Evolutionary conservation across 2,888 invertebrate genomes (phyloP), one percentile per base, ranked within the genome.

Genomic region (Chloroclystis v-ata): DNA sequence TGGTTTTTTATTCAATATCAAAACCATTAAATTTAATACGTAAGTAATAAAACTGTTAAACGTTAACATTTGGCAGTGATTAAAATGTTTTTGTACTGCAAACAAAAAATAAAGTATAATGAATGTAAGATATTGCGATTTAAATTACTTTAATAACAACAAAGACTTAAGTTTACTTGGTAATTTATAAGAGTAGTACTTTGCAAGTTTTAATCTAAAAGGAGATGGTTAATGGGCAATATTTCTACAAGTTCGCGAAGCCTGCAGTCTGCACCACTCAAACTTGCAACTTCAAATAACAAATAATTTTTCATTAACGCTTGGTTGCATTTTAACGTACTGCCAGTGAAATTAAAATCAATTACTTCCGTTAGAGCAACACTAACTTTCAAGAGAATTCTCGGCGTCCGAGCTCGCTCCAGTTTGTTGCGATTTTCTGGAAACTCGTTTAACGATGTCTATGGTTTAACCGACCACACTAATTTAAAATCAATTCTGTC

Each of bases 241-340:
- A 72, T 73, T 73, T 72, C 65, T 54, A 56, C 52, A 54, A 59
- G 48, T 64, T 48, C 41, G 54, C 54, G 55, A 49, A 32, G 41
- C 45, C 38, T 43, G 45, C 52, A 39, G 37, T 56, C 66, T 63
- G 52, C 62, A 52, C 57, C 59, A 65, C 68, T 71, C 67, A 64
- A 75, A 72, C 72, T 74, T 74, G 66, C 71, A 72, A 75, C 70
- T 78, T 74, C 61, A 72, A 69, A 73, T 73, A 72, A 71, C 70
- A 80, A 82, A 82, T 79, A 77, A 81, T 81, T 83, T 83, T 82
- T 80, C 79, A 81, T 82, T 81, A 77, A 77, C 75, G 78, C 77
- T 79, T 59, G 57, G 72, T 63, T 77, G 76, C 72, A 58, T 76
- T 72, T 68, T 57, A 75, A 72, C 72, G 73, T 74, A 74, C 76